A percentile compares a stretch with the other conserved stretches of the same genome.
phyloP scores from a whole-genome alignment of 1,140 invertebrate species.

The Sycophila sp. region DNA sequence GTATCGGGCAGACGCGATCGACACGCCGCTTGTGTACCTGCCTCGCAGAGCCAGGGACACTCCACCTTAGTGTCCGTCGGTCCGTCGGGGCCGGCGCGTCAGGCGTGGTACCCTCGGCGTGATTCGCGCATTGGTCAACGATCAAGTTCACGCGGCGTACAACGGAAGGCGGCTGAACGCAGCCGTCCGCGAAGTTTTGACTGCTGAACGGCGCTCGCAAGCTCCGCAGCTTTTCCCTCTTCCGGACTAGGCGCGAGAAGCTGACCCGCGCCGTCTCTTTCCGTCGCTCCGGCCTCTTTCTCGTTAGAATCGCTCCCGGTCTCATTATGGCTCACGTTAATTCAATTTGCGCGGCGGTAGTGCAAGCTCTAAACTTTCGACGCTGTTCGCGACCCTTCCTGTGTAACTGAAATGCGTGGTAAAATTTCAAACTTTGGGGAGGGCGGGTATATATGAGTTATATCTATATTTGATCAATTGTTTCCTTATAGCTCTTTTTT shows the following conservation, averaged over 20 bases:
- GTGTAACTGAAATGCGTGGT: conserved; percentile 2
- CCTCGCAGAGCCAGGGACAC: too few species aligned
- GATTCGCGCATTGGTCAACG: conserved; percentile 32
- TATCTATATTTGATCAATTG: too few species aligned
- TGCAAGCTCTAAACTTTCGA: conserved; percentile 25
- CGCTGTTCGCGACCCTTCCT: conserved; percentile 8
- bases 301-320: background rate
- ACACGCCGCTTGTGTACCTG: too few species aligned
- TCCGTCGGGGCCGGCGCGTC: too few species aligned
- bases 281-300: background rate
- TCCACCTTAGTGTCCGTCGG: too few species aligned
- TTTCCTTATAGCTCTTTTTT: too few species aligned
- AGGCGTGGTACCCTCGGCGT: conserved; percentile 22
- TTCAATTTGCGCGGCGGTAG: conserved; percentile 26
- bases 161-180: too few species aligned
- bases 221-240: conserved; percentile 29
- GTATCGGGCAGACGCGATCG: too few species aligned
- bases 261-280: background rate
- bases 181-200: conserved; percentile 29
- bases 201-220: background rate
- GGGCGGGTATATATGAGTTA: too few species aligned
- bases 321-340: conserved; percentile 32
- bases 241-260: too few species aligned
- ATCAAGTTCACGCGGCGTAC: conserved; percentile 31
- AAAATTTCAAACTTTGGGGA: too few species aligned